phyloP scores from a whole-genome alignment of 2,797 vertebrate genomes.

The Gymnopithys bicolor region DNA sequence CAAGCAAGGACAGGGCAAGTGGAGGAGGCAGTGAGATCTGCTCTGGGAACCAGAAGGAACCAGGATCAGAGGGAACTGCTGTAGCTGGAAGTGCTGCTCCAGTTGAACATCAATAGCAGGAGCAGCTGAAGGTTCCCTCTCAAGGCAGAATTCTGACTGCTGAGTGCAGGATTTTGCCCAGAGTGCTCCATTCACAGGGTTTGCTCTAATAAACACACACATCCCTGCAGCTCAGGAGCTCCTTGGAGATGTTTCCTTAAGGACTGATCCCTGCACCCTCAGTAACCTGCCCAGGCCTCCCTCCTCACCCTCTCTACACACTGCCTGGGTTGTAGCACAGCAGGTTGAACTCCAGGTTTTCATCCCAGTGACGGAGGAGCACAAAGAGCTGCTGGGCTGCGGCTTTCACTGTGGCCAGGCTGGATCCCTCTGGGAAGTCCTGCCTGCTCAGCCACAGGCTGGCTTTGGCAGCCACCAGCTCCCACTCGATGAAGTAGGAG shows the following conservation, averaged over 20 bases:
- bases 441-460: slow-evolving; percentile 90
- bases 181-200: not conserved
- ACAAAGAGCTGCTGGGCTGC: slow-evolving; percentile 96
- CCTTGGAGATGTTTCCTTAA: not conserved
- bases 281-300: not conserved
- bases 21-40: not conserved
- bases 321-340: slow-evolving; percentile 95
- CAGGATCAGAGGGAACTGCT: not conserved
- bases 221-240: not conserved
- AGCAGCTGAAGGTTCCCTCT: not conserved
- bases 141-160: not conserved
- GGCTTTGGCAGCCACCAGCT: slow-evolving; percentile 94
- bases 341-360: slow-evolving; percentile 95
- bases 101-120: not conserved
- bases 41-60: not conserved
- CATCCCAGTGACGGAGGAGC: slow-evolving; percentile 96
- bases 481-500: slow-evolving; percentile 94
- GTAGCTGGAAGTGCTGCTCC: not conserved
- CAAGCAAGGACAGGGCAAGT: not conserved
- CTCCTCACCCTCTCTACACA: slow-evolving; percentile 70
- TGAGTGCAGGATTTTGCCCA: not conserved
- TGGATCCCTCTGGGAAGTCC: slow-evolving; percentile 85
- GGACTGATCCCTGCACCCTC: not conserved
- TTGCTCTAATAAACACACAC: not conserved
- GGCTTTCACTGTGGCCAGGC: slow-evolving; percentile 82